phyloP scores from a whole-genome alignment of 2,888 invertebrate genomes.

The Metacarcinus magister region DNA sequence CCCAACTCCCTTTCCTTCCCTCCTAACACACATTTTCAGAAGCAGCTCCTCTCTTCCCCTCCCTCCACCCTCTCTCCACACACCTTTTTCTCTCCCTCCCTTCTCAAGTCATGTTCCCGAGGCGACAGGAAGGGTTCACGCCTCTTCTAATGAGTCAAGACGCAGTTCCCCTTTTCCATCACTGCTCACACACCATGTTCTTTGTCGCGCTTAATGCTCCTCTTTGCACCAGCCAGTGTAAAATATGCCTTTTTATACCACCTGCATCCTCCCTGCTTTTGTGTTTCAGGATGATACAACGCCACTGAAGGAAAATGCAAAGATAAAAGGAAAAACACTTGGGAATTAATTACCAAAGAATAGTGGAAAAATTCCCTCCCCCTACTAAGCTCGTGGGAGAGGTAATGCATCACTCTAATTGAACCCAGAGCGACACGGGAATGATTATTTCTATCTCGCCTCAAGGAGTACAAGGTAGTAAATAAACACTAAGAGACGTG shows the following conservation, averaged over 20 bases:
- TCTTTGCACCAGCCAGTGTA: too few species aligned
- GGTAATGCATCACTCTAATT: too few species aligned
- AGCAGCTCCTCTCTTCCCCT: not conserved
- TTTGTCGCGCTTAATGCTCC: not conserved
- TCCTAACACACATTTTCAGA: too few species aligned
- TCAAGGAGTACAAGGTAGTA: too few species aligned
- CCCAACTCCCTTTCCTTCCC: not conserved
- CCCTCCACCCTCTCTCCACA: not conserved
- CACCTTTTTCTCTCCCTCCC: not conserved
- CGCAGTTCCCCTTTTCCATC: not conserved
- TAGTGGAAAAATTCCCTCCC: not conserved
- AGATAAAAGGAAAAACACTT: not conserved
- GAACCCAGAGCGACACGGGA: too few species aligned
- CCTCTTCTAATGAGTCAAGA: too few species aligned
- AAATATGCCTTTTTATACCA: too few species aligned
- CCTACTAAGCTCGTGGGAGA: not conserved
- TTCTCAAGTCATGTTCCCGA: too few species aligned
- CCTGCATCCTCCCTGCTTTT: conserved; percentile 8
- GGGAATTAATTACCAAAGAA: not conserved
- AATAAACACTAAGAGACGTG: too few species aligned
- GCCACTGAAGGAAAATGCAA: too few species aligned
- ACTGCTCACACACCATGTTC: conserved; percentile 8
- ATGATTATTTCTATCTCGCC: too few species aligned
- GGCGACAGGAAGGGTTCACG: too few species aligned
- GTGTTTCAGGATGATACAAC: not conserved